phyloP scores from a whole-genome alignment of 2,888 invertebrate genomes.

The Julus scandinavius region DNA sequence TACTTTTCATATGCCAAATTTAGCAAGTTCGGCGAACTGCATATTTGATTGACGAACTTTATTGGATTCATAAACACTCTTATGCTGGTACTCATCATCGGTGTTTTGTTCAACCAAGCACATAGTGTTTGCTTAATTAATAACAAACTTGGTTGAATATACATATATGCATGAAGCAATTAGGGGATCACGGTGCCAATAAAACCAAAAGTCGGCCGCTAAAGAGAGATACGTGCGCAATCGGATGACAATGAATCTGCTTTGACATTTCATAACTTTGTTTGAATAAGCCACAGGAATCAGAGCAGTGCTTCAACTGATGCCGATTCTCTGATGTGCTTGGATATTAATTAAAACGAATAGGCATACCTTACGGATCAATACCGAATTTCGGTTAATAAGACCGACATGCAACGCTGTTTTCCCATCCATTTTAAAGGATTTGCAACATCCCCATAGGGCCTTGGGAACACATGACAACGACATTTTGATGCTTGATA shows the following conservation, averaged over 20 bases:
- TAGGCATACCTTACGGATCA: slow-evolving; percentile 33
- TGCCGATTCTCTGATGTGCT: background rate
- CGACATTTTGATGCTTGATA: slow-evolving; percentile 8
- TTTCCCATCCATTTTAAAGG: background rate
- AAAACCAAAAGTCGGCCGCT: slow-evolving; percentile 26
- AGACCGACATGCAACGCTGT: background rate
- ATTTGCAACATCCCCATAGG: slow-evolving; percentile 18
- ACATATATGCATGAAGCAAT: slow-evolving; percentile 23
- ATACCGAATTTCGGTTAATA: slow-evolving; percentile 4
- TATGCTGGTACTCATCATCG: background rate
- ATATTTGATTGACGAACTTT: background rate
- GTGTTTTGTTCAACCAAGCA: background rate
- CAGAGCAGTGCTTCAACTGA: slow-evolving; percentile 1
- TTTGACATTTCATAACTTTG: slow-evolving; percentile 31
- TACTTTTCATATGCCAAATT: background rate
- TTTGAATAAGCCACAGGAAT: slow-evolving; percentile 43
- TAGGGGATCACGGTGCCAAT: slow-evolving; percentile 31
- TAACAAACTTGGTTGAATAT: background rate
- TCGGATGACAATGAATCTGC: slow-evolving; percentile 14
- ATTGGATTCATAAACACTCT: background rate
- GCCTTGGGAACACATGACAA: background rate
- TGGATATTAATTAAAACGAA: slow-evolving; percentile 19
- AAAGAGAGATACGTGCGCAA: background rate
- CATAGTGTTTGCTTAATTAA: slow-evolving; percentile 34
- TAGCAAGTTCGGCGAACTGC: background rate